These are phyloP conservation scores for Bombus haemorrhoidalis DNA, from an alignment of 1,140 invertebrate species.

Conservation along the genomic window DNA sequence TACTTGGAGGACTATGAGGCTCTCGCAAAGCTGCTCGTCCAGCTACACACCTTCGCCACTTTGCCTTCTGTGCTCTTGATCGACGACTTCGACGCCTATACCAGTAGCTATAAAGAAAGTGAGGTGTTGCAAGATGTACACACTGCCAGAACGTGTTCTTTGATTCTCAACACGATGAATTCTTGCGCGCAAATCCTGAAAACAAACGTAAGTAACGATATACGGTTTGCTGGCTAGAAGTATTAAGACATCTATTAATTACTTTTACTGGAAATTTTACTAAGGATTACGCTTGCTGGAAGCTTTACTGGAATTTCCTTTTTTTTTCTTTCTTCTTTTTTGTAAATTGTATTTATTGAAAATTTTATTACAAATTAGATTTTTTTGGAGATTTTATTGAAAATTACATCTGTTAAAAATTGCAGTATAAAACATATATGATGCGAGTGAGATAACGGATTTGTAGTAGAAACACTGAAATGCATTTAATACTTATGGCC, in stretches of 20 bases:
- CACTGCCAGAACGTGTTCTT: slow-evolving; percentile 67
- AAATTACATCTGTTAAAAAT: too few relatives aligned
- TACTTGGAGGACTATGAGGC: slow-evolving; percentile 74
- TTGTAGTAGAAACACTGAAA: not conserved
- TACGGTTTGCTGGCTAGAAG: not conserved
- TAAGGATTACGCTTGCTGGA: too few relatives aligned
- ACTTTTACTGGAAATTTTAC: not conserved
- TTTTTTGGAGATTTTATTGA: too few relatives aligned
- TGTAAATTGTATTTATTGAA: too few relatives aligned
- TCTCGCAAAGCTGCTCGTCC: slow-evolving; percentile 68
- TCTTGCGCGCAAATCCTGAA: slow-evolving; percentile 66
- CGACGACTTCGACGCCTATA: slow-evolving; percentile 76
- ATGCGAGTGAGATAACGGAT: too few relatives aligned
- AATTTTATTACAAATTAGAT: too few relatives aligned
- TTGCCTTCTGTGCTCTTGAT: slow-evolving; percentile 74
- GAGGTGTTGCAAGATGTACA: slow-evolving; percentile 61
- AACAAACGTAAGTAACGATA: slow-evolving; percentile 44
- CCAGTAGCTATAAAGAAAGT: slow-evolving; percentile 29
- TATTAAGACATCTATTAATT: not conserved
- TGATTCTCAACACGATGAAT: slow-evolving; percentile 71
- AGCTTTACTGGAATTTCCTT: too few relatives aligned
- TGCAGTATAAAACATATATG: too few relatives aligned
- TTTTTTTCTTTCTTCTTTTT: too few relatives aligned
- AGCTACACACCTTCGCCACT: slow-evolving; percentile 69
- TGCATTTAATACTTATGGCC: not conserved